Evolutionary conservation across 2,113 vertebrate genomes (phyloP), one percentile per base, ranked within the genome.

Genomic region (Henicopernis longicauda): DNA sequence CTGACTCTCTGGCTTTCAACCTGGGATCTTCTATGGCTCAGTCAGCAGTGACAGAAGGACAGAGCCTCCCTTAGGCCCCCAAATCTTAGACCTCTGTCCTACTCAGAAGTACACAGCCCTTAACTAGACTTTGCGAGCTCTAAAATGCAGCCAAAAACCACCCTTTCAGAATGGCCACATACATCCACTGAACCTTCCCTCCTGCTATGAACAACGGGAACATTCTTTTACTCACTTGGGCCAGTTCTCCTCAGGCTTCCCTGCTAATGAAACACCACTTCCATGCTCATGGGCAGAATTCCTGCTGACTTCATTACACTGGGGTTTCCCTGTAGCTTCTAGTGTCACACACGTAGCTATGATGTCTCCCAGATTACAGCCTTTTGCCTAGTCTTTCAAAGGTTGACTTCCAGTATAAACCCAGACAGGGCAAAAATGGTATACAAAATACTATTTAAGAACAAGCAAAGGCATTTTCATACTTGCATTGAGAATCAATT

Each of bases 291-390:
- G 4, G 62, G 66, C 15, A 77, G 61, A 85, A 54, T 20, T 47
- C 38, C 67, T 62, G n/a, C 52, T 66, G 69, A 59, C 10, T 74
- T 67, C 25, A 45, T 16, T 54, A 29, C 34, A 6, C 0, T 29
- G 74, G 9, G 47, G 21, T 14, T 89, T 69, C 78, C 31, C 78
- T 45, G 58, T 10, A 76, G 52, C 31, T 82, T 76, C 42, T 7
- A 21, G 6, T 15, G 25, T 10, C 10, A 1, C 3, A 11, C 7
- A 18, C 0, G 0, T 21, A 67, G 78, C 65, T 58, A 16, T 0
- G 10, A 55, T 18, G 22, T 42, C 25, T 80, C 57, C 10, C 29
- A 76, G 13, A 54, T 13, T 11, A 34, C 61, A 82, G 70, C 16
- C 40, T 89, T 78, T 10, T 42, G 34, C 38, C 74, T 31, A 6